Base-by-base conservation (phyloP, 2,797 vertebrate genomes). In the Myoxocephalus aenaeus region DNA sequence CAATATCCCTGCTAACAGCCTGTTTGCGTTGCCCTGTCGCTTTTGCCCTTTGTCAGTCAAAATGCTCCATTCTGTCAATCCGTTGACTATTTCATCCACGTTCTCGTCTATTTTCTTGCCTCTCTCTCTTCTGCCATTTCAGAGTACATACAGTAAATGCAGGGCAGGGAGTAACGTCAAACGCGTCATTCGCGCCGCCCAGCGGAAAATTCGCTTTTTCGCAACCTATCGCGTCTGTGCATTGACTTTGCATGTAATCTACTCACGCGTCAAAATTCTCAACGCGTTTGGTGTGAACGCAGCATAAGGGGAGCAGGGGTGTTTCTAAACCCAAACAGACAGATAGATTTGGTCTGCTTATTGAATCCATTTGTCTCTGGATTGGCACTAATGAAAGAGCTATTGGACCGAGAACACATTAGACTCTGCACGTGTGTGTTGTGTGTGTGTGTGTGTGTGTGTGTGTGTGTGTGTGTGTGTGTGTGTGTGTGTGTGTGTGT, bases 371-470 rank as follows among this genome's bases (percentile, higher is more conserved):
- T 93, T 87, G 83, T 94, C 89, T 90, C 75, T 77, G 71, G 86
- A 91, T 91, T 91, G 91, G 83, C 85, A 84, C 84, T 93, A 91
- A 92, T 93, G 85, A 91, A 93, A 91, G 87, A 90, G 83, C 89
- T 86, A 87, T 92, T 90, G 92, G 86, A 77, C 54, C 29, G 40
- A 73, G 79, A 86, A 92, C 79, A 81, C 87, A 92, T 90, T 91
- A 90, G 83, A 48, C 73, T 58, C 56, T 63, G 79, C 59, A 65
- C 84, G 34, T 53, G 36, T 83, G 53, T 77, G 63, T 80, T 44
- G 25, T 27, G 53, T 75, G 63, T 79, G 40, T 53, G 34, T 83
- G 53, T 77, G 63, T 80, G 40, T 53, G 34, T 81, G 53, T 75
- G 63, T 80, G 40, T 56, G 34, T 83, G 53, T 77, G 63, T 79